Base-by-base conservation (phyloP, 2,113 vertebrate genomes). In the Castor canadensis region DNA sequence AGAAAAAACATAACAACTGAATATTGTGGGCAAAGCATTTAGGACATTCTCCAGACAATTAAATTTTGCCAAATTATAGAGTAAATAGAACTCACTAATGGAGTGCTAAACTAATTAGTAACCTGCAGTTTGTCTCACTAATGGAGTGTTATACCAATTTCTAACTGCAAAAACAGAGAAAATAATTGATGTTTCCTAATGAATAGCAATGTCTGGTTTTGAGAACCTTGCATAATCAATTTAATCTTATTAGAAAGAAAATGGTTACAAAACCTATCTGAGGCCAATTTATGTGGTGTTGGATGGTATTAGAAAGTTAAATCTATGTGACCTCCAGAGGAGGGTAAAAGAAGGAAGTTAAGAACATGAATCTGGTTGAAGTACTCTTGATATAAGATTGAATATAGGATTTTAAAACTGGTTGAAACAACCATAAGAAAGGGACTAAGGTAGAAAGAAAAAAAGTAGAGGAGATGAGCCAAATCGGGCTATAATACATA, bases 111-210 rank as follows among this genome's bases (percentile, higher is more conserved):
- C 72, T 95, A 94, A 93, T 95, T 96, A 95, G 89, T 80, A 95
- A 87, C 86, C 93, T 80, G 17, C 8, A 92, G 80, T 71, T 84
- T 45, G 24, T 84, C 71, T 87, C 56, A 87, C 52, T 95, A 96
- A 96, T 92, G 58, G 95, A 92, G 16, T 92, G 35, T 26, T 81
- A 73, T 87, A 47, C 85, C 82, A 95, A 75, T 81, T 69, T 80
- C 30, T 60, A 88, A 72, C 81, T 94, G 77, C 64, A 95, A 95
- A 90, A 94, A 47, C 49, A 38, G 28, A 79, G 56, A 11, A 95
- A 90, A 91, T 95, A 94, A 96, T 88, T 85, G 60, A 97, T 95
- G 67, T 82, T 94, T 97, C 52, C 69, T 40, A 81, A 13, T 72
- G 54, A 85, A 90, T 81, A 80, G 15, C 58, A 75, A 66, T 32